Conservation (phyloP, 2,797 vertebrate species). For the Macropus fuliginosus region DNA sequence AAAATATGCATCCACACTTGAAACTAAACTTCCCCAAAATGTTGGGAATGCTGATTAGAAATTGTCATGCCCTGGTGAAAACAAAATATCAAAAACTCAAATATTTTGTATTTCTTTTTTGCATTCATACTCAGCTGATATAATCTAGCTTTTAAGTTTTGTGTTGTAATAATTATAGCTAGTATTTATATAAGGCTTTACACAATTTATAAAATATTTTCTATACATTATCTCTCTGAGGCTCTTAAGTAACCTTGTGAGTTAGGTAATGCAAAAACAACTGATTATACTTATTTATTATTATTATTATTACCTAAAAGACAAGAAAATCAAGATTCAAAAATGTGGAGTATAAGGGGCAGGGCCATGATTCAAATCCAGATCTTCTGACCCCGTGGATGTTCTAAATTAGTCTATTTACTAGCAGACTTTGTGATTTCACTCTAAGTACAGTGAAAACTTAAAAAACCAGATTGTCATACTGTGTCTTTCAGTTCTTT, state of each 20-base stretch:
- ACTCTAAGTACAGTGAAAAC: constrained; percentile 59
- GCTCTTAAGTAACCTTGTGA: neutral
- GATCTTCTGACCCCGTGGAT: neutral
- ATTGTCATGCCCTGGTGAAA: constrained; percentile 66
- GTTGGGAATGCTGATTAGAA: constrained; percentile 50
- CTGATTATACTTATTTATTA: neutral
- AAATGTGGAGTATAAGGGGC: neutral
- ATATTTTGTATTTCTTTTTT: constrained; percentile 64
- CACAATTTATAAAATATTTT: neutral
- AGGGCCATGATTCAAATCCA: neutral
- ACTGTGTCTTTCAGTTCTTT: constrained; percentile 35
- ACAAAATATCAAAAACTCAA: constrained; percentile 57
- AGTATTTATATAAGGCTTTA: neutral
- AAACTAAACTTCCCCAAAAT: constrained; percentile 52
- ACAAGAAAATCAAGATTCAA: neutral
- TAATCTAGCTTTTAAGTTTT: constrained; percentile 71
- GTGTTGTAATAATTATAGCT: constrained; percentile 56
- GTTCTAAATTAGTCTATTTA: constrained; percentile 42
- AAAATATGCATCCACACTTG: neutral
- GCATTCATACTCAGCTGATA: constrained; percentile 66
- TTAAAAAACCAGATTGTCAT: constrained; percentile 6
- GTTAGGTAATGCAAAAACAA: neutral
- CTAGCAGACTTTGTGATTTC: constrained; percentile 70
- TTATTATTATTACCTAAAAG: neutral
- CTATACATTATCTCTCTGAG: neutral